Evolutionary conservation across 2,797 vertebrate genomes (phyloP).

Genomic region (Sylvia borin): DNA sequence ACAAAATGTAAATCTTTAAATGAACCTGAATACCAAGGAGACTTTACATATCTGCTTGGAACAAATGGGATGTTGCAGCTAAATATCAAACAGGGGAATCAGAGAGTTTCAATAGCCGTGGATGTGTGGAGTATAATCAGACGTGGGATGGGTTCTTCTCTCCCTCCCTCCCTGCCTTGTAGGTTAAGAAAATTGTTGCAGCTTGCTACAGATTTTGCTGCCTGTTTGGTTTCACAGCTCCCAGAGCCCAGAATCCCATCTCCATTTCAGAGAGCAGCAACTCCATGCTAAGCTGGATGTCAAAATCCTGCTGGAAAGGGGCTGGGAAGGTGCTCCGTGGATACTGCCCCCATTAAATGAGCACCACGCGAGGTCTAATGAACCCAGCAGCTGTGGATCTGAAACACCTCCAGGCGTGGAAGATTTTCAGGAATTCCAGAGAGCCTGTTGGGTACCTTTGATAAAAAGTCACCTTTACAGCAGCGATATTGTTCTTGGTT

Average conservation of each 20-base stretch:
- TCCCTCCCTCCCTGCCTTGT: not conserved
- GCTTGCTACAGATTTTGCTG: not conserved
- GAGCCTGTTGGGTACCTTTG: slow-evolving; percentile 16
- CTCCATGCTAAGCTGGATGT: not conserved
- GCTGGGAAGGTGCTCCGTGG: not conserved
- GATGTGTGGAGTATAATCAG: slow-evolving; percentile 49
- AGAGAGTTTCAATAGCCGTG: slow-evolving; percentile 60
- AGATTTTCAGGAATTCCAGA: slow-evolving; percentile 20
- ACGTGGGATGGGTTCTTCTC: slow-evolving; percentile 26
- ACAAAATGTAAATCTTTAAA: slow-evolving; percentile 80
- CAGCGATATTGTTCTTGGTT: not conserved
- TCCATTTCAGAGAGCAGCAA: not conserved
- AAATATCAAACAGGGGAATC: slow-evolving; percentile 64
- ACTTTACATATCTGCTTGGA: slow-evolving; percentile 68
- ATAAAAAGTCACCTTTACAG: slow-evolving; percentile 38
- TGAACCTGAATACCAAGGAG: slow-evolving; percentile 69
- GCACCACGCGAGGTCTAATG: not conserved
- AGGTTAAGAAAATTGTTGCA: slow-evolving; percentile 13
- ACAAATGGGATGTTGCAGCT: slow-evolving; percentile 67
- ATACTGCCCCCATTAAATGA: rapidly evolving
- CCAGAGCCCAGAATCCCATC: not conserved
- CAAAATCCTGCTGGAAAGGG: not conserved
- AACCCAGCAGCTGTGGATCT: not conserved
- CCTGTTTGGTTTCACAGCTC: not conserved
- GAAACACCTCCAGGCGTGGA: not conserved